These are phyloP conservation scores for Porites evermanni DNA, from an alignment of 92 coral and sea anemone genomes.

Conservation along the genomic window DNA sequence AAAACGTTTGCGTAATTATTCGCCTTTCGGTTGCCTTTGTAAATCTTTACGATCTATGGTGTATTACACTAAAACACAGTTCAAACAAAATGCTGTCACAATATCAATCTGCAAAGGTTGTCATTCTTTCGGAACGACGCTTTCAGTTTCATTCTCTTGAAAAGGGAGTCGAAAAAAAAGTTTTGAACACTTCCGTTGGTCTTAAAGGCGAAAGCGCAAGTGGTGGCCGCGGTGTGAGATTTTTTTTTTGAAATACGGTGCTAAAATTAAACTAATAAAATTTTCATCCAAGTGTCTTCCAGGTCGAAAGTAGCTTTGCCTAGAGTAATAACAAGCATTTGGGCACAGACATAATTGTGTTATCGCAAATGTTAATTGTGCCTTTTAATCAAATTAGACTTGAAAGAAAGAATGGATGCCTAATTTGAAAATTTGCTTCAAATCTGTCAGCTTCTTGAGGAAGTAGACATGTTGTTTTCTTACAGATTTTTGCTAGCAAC, in stretches of 20 bases:
- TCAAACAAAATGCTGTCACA: constrained; percentile 1
- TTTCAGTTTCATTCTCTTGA: neutral
- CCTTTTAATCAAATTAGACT: constrained; percentile 28
- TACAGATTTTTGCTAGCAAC: neutral
- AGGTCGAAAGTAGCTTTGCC: neutral
- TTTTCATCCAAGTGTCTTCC: neutral
- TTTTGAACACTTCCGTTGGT: neutral
- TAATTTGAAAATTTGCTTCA: neutral
- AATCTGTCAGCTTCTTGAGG: neutral
- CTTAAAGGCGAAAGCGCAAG: neutral
- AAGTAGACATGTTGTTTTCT: neutral
- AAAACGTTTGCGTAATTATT: neutral
- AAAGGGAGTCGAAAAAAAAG: neutral
- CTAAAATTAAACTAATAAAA: neutral
- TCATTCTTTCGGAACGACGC: neutral
- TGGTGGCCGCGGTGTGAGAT: neutral
- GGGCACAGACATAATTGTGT: constrained; percentile 1
- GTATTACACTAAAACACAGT: neutral
- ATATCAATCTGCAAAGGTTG: neutral
- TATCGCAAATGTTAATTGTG: constrained; percentile 13
- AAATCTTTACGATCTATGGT: neutral
- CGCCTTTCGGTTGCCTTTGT: neutral
- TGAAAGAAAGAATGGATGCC: constrained; percentile 1
- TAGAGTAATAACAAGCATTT: neutral
- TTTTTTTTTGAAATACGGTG: neutral